These are phyloP conservation scores for Cydia strobilella DNA, from an alignment of 1,140 invertebrate species.

Conservation along the genomic window DNA sequence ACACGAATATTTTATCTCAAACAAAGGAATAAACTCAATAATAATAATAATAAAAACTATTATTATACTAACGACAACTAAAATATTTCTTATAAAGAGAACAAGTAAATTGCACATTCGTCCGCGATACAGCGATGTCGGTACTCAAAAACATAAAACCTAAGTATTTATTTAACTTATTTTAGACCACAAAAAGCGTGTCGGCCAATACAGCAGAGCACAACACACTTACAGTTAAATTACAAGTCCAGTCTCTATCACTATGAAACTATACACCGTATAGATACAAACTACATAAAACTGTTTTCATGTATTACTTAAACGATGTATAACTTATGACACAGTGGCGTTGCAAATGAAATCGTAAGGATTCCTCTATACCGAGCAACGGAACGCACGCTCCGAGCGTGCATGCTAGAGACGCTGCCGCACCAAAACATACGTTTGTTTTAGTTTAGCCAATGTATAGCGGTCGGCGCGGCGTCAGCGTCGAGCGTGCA, in stretches of 20 bases:
- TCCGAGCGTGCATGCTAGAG: too few relatives aligned
- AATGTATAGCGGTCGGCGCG: too few relatives aligned
- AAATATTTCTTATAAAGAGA: not conserved
- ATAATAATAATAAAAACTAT: not conserved
- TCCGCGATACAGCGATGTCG: not conserved
- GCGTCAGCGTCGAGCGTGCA: too few relatives aligned
- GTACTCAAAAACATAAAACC: not conserved
- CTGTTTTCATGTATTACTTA: not conserved
- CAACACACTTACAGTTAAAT: not conserved
- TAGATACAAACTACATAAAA: not conserved
- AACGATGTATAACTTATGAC: too few relatives aligned
- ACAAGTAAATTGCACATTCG: not conserved
- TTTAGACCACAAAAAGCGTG: not conserved
- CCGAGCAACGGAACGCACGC: too few relatives aligned
- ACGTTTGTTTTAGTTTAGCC: too few relatives aligned
- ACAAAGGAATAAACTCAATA: not conserved
- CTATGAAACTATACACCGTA: not conserved
- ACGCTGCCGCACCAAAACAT: too few relatives aligned
- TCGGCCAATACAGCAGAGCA: not conserved
- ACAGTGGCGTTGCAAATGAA: too few relatives aligned
- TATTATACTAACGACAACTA: not conserved
- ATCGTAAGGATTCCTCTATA: too few relatives aligned
- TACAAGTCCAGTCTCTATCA: too few relatives aligned
- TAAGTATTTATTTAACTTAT: not conserved
- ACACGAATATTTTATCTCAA: not conserved